Evolutionary conservation across 2,888 invertebrate genomes (phyloP).

Genomic region (Drosophila austrosaltans): DNA sequence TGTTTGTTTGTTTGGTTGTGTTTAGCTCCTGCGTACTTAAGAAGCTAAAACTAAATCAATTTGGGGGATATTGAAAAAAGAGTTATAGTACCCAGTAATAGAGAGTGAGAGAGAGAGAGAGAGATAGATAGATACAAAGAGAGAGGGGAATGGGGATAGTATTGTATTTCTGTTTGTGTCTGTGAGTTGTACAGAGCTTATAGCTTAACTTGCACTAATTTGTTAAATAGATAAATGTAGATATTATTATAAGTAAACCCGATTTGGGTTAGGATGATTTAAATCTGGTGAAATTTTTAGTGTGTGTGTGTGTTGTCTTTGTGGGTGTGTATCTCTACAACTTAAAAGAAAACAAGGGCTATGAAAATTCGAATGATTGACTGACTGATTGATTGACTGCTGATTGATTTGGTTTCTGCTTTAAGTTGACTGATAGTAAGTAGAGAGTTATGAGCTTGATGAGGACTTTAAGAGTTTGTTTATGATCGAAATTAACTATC

Average conservation of each 20-base stretch:
- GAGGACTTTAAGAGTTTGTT: conserved; percentile 17
- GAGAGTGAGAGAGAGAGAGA: conserved; percentile 24
- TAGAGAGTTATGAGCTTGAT: conserved; percentile 33
- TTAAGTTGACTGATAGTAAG: conserved; percentile 3
- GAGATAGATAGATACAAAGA: conserved; percentile 25
- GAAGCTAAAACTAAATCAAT: conserved; percentile 67
- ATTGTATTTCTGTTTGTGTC: neutral
- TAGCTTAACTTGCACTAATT: conserved; percentile 67
- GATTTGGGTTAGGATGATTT: conserved; percentile 14
- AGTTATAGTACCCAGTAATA: conserved; percentile 60
- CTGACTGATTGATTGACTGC: conserved; percentile 35
- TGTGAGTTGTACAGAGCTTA: conserved; percentile 48
- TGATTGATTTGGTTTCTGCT: neutral
- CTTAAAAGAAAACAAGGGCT: conserved; percentile 41
- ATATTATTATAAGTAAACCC: conserved; percentile 33
- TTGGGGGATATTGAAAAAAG: conserved; percentile 31
- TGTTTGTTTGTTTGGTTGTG: conserved; percentile 22
- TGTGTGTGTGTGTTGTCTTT: conserved; percentile 18
- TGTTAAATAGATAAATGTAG: conserved; percentile 43
- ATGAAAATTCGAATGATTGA: conserved; percentile 15
- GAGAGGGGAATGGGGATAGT: neutral
- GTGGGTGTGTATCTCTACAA: conserved; percentile 49
- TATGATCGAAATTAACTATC: conserved; percentile 18
- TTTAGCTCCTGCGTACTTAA: conserved; percentile 69
- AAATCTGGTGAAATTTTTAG: neutral